phyloP scores from a whole-genome alignment of 2,888 invertebrate genomes.

The Rhagium mordax region DNA sequence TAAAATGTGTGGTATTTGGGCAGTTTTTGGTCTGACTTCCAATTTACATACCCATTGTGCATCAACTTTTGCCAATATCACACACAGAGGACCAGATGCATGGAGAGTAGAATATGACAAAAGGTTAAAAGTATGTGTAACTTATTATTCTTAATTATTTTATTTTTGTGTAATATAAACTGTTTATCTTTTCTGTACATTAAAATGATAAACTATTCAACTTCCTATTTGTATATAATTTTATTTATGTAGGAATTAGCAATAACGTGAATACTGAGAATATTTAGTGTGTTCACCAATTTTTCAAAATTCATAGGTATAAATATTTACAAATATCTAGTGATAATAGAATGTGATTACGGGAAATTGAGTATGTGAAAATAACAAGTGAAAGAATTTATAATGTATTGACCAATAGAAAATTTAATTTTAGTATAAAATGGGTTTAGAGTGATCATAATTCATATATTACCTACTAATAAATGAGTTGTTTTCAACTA shows the following conservation, averaged over 20 bases:
- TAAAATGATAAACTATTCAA: conserved; percentile 16
- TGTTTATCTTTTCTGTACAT: neutral
- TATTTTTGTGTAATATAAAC: neutral
- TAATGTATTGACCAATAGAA: too few relatives aligned
- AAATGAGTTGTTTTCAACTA: too few relatives aligned
- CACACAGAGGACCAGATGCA: conserved; percentile 83
- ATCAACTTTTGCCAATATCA: conserved; percentile 77
- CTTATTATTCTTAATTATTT: neutral
- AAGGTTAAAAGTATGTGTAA: conserved; percentile 72
- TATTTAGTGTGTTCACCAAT: too few relatives aligned
- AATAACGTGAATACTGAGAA: neutral
- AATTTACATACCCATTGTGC: conserved; percentile 74
- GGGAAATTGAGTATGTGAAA: too few relatives aligned
- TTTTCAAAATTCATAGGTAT: too few relatives aligned
- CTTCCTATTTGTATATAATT: neutral
- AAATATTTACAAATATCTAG: too few relatives aligned
- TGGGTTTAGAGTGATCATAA: too few relatives aligned
- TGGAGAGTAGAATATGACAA: conserved; percentile 82
- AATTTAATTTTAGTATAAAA: too few relatives aligned
- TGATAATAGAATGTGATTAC: too few relatives aligned
- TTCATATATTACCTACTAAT: too few relatives aligned
- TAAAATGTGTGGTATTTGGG: conserved; percentile 86
- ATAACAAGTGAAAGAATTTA: too few relatives aligned
- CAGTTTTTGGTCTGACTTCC: conserved; percentile 77
- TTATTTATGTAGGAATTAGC: neutral